Evolutionary conservation across 2,113 vertebrate species (phyloP), one percentile per base, ranked within the genome.

Genomic region (Rhizomys pruinosus): DNA sequence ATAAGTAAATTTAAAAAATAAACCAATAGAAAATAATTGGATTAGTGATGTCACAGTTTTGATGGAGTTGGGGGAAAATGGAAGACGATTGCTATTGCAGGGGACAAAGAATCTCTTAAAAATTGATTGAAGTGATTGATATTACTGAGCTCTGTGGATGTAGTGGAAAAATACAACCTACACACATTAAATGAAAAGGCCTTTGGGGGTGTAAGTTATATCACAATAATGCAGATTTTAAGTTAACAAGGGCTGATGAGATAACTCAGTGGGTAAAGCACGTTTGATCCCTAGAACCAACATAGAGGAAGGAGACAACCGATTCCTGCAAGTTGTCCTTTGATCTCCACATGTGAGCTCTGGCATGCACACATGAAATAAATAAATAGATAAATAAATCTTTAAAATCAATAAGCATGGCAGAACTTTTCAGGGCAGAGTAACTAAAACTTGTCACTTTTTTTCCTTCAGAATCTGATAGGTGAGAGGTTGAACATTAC

Each of bases 401-500:
- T 74, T 74, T 29, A 37, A 23, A 77, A 66, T 17, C 2, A 59
- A 8, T 11, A 66, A 66, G 13, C 8, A 5, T 9, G 29, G 37
- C 3, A 20, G 34, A 12, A 63, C 8, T 10, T 57, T 73, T 22
- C 10, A 44, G 47, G 69, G 22, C 23, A 55, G 57, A 42, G 29
- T 3, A 19, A n/a, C 44, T 20, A 15, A 80, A 15, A 10, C 27
- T 59, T 15, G 3, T 44, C n/a, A 20, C 23, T 22, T 44, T 42
- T 7, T 10, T 17, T 7, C 2, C 29, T 32, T 32, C 0, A 11
- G 19, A 64, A 23, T 11, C 42, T 42, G 42, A 19, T 1, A 1
- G 34, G 25, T 22, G 2, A 12, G 37, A 76, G 59, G 7, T 76
- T 27, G 47, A 32, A 34, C 27, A 10, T 27, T 64, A 19, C 29